These are phyloP conservation scores for Brienomyrus brachyistius DNA, from an alignment of 2,113 vertebrate species.

Conservation along the genomic window DNA sequence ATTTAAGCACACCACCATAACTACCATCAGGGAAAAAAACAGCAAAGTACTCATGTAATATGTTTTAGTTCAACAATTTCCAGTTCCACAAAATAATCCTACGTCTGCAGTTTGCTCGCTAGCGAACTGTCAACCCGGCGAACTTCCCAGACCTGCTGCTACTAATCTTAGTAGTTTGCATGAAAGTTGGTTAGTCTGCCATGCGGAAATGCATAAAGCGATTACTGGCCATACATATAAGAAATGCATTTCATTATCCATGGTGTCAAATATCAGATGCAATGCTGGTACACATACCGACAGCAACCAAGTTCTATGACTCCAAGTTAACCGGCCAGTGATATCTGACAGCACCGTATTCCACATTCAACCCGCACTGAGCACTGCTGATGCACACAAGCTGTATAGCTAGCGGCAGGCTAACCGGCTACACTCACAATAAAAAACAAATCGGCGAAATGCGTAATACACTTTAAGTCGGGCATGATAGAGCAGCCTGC, in stretches of 20 bases:
- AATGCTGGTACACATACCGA: neutral
- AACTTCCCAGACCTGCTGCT: neutral
- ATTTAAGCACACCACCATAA: neutral
- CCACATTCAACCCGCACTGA: neutral
- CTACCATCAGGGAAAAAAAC: neutral
- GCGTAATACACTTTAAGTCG: constrained; percentile 14
- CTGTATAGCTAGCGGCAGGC: neutral
- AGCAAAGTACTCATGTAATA: neutral
- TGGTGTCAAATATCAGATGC: neutral
- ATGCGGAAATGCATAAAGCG: neutral
- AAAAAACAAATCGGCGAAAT: neutral
- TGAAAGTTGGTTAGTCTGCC: neutral
- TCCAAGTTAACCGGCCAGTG: neutral
- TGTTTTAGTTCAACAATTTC: neutral
- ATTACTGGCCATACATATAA: neutral
- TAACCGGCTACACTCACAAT: neutral
- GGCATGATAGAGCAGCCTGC: neutral
- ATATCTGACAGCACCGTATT: neutral
- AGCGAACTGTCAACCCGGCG: neutral
- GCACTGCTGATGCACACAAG: neutral
- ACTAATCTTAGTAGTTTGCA: neutral
- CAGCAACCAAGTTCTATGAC: neutral
- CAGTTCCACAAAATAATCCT: neutral
- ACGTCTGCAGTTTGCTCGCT: neutral
- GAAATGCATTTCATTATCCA: neutral